Base-by-base conservation (phyloP, 2,797 vertebrate species). In the Danio aesculapii region DNA sequence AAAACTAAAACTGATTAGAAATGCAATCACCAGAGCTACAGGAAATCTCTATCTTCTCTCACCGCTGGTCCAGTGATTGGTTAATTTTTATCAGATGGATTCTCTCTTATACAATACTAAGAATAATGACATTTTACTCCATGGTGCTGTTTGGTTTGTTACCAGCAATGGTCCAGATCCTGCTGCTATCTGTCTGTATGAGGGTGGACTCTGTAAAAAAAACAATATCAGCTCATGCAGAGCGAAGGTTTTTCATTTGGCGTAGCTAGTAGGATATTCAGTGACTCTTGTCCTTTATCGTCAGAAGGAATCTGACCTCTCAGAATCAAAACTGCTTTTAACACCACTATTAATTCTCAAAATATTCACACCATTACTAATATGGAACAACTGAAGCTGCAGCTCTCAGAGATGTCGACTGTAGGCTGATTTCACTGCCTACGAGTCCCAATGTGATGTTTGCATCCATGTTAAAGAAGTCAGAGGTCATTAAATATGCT, bases 1-100 rank as follows among this genome's bases (percentile, higher is more conserved):
- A 41, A 50, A 75, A 62, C 58, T 50, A 17, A 74, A 62, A 58
- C 17, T 21, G 50, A 47, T 16, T 19, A 77, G 53, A 44, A 59
- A 39, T 59, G 21, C 52, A 73, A 73, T 16, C 55, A 68, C 5
- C 5, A 58, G 68, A 68, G 43, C 41, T 47, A 68, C 14, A 30
- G 52, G 75, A 77, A 67, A 55, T 62, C 30, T 8, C 69, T 44
- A 13, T 75, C 46, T 39, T 9, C 21, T 41, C 59, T 52, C 59
- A 19, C 16, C 30, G 43, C 43, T 17, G 44, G 41, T 58, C 2
- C 10, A 67, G 16, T 49, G n/a, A 67, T 58, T 58, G 6, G n/a
- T 66, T 77, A 75, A 64, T 64, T 75, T 19, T 43, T 75, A 63
- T 50, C 47, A 63, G 59, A 75, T 64, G 21, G 21, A 52, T 50